Evolutionary conservation across 2,113 vertebrate species (phyloP).

Genomic region (Genyomyrus donnyi): DNA sequence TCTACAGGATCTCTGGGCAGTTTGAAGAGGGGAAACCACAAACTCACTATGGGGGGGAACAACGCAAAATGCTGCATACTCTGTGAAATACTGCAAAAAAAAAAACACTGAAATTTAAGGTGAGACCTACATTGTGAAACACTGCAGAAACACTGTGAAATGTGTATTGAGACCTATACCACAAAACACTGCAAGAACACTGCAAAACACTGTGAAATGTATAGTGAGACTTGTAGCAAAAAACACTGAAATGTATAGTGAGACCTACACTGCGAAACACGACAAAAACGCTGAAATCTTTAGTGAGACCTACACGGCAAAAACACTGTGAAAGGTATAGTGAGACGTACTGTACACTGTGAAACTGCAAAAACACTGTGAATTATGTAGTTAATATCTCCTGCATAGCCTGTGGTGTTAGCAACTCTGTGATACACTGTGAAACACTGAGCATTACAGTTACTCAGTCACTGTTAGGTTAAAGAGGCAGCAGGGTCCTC

Average conservation of each 20-base stretch:
- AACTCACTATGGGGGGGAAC: not conserved
- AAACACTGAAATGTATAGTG: no score
- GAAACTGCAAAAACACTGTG: not conserved
- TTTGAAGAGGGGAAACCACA: not conserved
- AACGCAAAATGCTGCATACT: not conserved
- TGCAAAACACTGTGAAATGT: no score
- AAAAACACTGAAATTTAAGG: not conserved
- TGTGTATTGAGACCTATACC: no score
- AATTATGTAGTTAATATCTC: not conserved
- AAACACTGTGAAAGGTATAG: no score
- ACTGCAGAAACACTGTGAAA: no score
- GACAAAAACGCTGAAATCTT: no score
- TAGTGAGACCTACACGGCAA: no score
- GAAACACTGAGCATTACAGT: not conserved
- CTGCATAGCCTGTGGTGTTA: not conserved
- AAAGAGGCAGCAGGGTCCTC: no score
- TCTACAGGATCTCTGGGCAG: not conserved
- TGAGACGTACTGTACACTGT: not conserved
- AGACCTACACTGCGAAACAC: no score
- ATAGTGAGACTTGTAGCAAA: no score
- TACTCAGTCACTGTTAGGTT: not conserved
- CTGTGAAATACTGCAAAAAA: not conserved
- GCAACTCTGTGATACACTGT: not conserved
- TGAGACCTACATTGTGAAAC: not conserved
- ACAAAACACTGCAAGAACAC: no score